A percentile compares a stretch with the other conserved stretches of the same genome.
Conservation (phyloP, 2,888 invertebrate species). For the Catocala fraxini region DNA sequence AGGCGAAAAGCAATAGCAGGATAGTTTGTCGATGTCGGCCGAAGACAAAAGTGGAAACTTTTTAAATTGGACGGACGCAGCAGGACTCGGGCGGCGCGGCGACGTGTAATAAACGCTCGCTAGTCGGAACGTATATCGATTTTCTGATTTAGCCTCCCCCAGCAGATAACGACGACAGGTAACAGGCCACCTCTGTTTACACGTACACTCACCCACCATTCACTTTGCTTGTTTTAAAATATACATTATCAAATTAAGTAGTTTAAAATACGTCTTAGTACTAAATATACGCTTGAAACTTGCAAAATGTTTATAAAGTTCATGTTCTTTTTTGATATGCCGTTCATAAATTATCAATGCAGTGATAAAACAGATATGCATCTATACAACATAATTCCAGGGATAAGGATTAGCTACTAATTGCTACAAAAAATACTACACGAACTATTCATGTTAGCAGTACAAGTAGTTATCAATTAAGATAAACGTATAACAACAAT, state of each 20-base stretch:
- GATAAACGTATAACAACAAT: constrained; percentile 76
- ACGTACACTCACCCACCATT: constrained; percentile 19
- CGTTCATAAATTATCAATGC: no score
- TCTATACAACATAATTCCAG: no score
- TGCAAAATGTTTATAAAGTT: no score
- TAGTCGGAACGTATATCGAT: constrained; percentile 74
- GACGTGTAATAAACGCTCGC: constrained; percentile 64
- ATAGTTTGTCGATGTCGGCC: constrained; percentile 46
- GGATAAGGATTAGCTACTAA: background rate
- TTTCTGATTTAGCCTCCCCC: constrained; percentile 84
- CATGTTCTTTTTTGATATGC: no score
- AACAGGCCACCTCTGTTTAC: constrained; percentile 50
- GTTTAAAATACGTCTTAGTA: no score
- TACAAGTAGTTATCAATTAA: constrained; percentile 69
- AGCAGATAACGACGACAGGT: constrained; percentile 79
- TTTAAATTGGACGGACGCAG: constrained; percentile 60
- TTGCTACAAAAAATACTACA: background rate
- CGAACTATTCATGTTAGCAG: background rate
- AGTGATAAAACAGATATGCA: no score
- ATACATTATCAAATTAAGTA: background rate
- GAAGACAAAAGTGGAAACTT: constrained; percentile 60
- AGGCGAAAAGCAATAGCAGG: constrained; percentile 39
- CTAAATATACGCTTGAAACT: no score
- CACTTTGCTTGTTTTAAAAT: constrained; percentile 11
- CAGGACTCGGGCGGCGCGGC: constrained; percentile 39